phyloP scores from a whole-genome alignment of 2,797 vertebrate species.

The Hyperoplus immaculatus region DNA sequence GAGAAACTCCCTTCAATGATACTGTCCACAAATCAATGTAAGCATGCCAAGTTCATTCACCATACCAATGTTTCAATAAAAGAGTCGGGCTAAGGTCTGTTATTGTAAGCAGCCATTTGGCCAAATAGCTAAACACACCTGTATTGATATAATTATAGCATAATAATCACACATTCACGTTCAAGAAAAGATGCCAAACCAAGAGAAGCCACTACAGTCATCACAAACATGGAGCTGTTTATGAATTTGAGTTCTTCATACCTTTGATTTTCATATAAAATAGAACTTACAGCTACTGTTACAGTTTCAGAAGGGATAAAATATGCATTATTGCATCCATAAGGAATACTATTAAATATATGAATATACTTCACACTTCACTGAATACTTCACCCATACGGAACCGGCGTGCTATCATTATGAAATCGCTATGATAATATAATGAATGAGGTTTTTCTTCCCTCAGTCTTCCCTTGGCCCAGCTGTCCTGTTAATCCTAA shows the following conservation, averaged over 20 bases:
- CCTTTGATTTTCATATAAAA: not conserved
- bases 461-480: too few relatives aligned
- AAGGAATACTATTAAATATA: too few relatives aligned
- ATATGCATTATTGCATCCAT: not conserved
- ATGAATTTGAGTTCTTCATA: not conserved
- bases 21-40: not conserved
- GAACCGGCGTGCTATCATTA: too few relatives aligned
- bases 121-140: not conserved
- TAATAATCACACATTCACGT: not conserved
- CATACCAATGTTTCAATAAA: not conserved
- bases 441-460: too few relatives aligned
- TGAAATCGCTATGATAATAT: too few relatives aligned
- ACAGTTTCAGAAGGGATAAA: not conserved
- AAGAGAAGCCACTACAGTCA: not conserved
- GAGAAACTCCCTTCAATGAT: conserved; percentile 43
- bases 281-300: not conserved
- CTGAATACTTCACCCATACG: too few relatives aligned
- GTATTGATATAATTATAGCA: not conserved
- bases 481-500: too few relatives aligned
- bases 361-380: too few relatives aligned
- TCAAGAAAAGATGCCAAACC: not conserved
- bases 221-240: not conserved
- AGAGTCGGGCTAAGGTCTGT: not conserved
- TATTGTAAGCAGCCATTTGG: not conserved
- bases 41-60: too few relatives aligned